Percentiles rank a stretch among this genome's conserved stretches.
These are phyloP conservation scores for Frankliniella fusca DNA, from an alignment of 2,888 invertebrate species.

Conservation along the genomic window DNA sequence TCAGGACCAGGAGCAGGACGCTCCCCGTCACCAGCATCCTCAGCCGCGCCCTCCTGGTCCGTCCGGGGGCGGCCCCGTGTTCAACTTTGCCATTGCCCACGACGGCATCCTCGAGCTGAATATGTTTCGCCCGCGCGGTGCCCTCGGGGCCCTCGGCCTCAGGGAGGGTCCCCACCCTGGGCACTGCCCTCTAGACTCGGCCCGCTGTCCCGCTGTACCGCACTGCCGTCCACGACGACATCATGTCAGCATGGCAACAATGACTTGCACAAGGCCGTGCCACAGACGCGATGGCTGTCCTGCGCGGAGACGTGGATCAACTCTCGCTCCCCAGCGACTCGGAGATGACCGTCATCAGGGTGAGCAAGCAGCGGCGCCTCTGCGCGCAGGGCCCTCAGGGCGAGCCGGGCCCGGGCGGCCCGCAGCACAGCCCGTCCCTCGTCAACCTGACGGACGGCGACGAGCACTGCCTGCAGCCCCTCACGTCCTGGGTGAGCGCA, in stretches of 20 bases:
- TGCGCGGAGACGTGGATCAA: background rate
- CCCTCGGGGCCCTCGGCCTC: background rate
- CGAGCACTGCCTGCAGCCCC: constrained; percentile 32
- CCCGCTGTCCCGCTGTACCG: background rate
- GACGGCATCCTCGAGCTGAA: too few species aligned
- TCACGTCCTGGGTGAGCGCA: constrained; percentile 29
- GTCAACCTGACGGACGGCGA: constrained; percentile 15
- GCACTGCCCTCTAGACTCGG: background rate
- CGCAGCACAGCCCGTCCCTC: background rate
- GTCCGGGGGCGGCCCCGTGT: too few species aligned
- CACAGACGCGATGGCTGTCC: background rate
- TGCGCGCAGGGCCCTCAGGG: background rate
- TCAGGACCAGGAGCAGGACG: too few species aligned
- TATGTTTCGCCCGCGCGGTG: background rate
- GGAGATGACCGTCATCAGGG: background rate
- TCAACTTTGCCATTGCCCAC: too few species aligned
- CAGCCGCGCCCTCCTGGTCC: too few species aligned
- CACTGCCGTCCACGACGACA: background rate
- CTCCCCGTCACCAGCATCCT: too few species aligned
- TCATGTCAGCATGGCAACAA: background rate
- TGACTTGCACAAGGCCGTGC: background rate
- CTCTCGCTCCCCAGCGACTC: background rate
- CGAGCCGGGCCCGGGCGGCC: background rate
- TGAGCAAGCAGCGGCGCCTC: background rate
- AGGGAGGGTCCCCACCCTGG: background rate